Evolutionary conservation across 2,888 invertebrate species (phyloP).

Genomic region (Campoplex capitator): DNA sequence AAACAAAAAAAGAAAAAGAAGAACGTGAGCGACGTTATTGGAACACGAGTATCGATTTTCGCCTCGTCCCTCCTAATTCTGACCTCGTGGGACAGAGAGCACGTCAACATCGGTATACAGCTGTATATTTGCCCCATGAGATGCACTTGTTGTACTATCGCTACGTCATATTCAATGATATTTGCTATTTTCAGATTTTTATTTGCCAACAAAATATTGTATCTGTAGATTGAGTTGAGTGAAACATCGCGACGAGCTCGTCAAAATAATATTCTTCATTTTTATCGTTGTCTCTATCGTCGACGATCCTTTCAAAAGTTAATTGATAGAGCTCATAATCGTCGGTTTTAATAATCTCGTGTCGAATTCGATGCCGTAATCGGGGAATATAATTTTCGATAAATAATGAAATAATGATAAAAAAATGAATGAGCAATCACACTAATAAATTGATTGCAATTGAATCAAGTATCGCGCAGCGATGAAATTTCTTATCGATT

Average conservation of each 20-base stretch:
- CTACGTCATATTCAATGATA: slow-evolving; percentile 18
- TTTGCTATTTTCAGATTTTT: slow-evolving; percentile 18
- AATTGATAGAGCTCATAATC: too few relatives aligned
- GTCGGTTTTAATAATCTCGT: too few relatives aligned
- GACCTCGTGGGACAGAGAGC: slow-evolving; percentile 17
- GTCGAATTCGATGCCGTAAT: not conserved
- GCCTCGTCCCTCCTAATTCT: not conserved
- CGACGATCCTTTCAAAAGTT: not conserved
- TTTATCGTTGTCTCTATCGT: not conserved
- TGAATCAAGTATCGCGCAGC: not conserved
- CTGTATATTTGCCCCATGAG: slow-evolving; percentile 3
- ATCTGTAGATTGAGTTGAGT: not conserved
- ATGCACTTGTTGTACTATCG: slow-evolving; percentile 27
- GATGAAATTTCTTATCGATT: not conserved
- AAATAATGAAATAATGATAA: not conserved
- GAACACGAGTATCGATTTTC: slow-evolving; percentile 40
- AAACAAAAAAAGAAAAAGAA: not conserved
- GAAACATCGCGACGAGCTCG: not conserved
- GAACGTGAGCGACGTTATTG: slow-evolving; percentile 14
- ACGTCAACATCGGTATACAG: slow-evolving; percentile 22
- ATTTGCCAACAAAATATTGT: not conserved
- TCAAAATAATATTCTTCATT: not conserved
- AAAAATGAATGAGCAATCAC: not conserved
- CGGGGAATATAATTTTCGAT: not conserved
- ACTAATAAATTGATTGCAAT: not conserved